Conservation (phyloP, 2,888 invertebrate species). For the Apocheima hispidaria region DNA sequence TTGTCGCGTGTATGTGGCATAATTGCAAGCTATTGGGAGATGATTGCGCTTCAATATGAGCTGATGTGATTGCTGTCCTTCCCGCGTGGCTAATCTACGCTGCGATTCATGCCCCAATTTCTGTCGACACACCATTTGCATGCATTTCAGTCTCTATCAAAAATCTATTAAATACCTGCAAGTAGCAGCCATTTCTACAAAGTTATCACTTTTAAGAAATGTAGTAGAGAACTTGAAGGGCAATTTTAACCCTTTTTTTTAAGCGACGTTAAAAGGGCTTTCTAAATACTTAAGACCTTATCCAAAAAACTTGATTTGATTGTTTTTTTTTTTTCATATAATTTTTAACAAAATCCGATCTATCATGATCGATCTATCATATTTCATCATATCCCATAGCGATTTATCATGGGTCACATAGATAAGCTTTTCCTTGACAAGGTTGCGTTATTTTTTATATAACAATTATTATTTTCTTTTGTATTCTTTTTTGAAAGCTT, state of each 20-base stretch:
- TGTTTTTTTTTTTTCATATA: too few species aligned
- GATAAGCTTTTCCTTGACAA: neutral
- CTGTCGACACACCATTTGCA: slow-evolving; percentile 29
- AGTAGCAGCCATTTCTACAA: neutral
- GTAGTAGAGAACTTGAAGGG: neutral
- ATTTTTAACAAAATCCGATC: too few species aligned
- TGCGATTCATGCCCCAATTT: slow-evolving; percentile 45
- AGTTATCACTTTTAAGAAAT: neutral
- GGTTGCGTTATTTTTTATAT: too few species aligned
- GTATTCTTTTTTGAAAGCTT: neutral
- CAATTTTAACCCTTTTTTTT: neutral
- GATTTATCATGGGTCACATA: neutral
- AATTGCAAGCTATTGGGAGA: slow-evolving; percentile 59
- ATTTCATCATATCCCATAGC: neutral
- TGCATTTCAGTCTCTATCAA: slow-evolving; percentile 24
- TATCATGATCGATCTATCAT: neutral
- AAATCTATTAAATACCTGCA: slow-evolving; percentile 1
- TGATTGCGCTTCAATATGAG: slow-evolving; percentile 67
- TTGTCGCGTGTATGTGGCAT: slow-evolving; percentile 46
- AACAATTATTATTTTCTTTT: too few species aligned
- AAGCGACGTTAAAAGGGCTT: too few species aligned
- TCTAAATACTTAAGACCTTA: too few species aligned
- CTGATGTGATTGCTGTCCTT: slow-evolving; percentile 66
- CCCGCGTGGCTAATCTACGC: slow-evolving; percentile 45
- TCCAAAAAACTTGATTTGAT: too few species aligned